A percentile compares a stretch with the other conserved stretches of the same genome.
Conservation (phyloP, 1,140 invertebrate genomes). For the Potamilus streckersoni region DNA sequence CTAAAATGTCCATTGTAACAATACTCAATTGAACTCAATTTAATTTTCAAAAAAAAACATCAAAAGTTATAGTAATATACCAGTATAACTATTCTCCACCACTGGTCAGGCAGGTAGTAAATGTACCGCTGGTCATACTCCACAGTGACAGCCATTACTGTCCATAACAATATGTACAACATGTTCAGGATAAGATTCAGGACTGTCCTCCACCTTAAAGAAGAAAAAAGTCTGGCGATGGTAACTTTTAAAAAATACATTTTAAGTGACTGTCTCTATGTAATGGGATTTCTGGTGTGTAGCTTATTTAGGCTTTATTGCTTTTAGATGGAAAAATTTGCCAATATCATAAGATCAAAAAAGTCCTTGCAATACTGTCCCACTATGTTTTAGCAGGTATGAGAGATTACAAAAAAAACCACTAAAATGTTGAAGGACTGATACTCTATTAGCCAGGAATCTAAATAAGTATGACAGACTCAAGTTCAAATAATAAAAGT, state of each 20-base stretch:
- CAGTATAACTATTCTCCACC: constrained; percentile 61
- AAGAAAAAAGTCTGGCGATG: constrained; percentile 1
- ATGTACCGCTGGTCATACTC: constrained; percentile 55
- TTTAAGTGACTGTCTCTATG: background rate
- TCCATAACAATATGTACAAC: constrained; percentile 63
- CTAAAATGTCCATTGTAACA: no score
- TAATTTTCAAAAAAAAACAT: no score
- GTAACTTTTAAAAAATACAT: background rate
- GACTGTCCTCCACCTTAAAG: constrained; percentile 52
- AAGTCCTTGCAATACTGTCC: background rate
- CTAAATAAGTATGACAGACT: no score
- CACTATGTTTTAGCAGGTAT: background rate
- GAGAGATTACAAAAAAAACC: background rate
- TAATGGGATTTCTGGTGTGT: background rate
- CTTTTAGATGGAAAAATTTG: background rate
- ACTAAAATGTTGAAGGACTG: background rate
- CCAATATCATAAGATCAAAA: constrained; percentile 4
- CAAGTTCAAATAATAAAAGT: no score
- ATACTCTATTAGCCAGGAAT: no score
- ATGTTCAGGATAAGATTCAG: constrained; percentile 56
- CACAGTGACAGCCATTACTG: constrained; percentile 54
- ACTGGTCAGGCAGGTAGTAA: constrained; percentile 57
- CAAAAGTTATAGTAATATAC: constrained; percentile 34
- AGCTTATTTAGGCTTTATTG: background rate
- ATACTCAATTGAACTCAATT: background rate